Evolutionary conservation across 2,797 vertebrate species (phyloP), one percentile per base, ranked within the genome.

Genomic region (Kryptopterus vitreolus): DNA sequence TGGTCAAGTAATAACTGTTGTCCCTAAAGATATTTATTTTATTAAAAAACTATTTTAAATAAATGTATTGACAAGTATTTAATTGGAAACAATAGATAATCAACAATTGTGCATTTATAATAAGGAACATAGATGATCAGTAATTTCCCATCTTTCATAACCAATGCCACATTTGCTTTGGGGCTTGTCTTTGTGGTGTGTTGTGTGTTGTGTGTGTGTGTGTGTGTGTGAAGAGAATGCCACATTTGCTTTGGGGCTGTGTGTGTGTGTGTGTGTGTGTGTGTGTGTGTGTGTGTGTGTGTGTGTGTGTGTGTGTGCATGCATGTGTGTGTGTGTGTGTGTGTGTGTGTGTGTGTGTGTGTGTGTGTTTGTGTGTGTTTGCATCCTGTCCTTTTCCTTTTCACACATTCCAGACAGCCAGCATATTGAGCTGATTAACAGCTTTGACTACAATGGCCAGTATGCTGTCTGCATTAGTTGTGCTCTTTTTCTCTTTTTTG

Each of bases 381-480:
- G 50, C 9, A 46, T 76, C 31, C 35, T 46, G 61, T 80, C 46
- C 29, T 78, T 48, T 52, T 90, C 88, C 82, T 92, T 87, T 88
- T 92, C 87, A 78, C 90, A 91, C 73, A 88, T 87, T 90, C 89
- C 91, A 92, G 91, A 93, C 91, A 92, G 90, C 89, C 88, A 91
- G 90, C 92, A 92, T 92, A 92, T 89, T 87, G 90, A 90, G 87
- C 91, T 93, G 92, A 93, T 93, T 93, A 93, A 92, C 89, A 90
- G 91, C 90, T 88, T 89, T 89, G 90, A 90, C 89, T 89, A 92
- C 92, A 92, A 93, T 91, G 87, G 89, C 88, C 57, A 33, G 20
- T 22, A 71, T 71, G 26, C 48, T 71, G 69, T 53, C 48, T 33
- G 6, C 12, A 18, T 53, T 71, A 52, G 68, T 70, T 52, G 46